Percentiles rank a stretch among this genome's conserved stretches.
Conservation (phyloP, 2,888 invertebrate species). For the Phortica okadai region DNA sequence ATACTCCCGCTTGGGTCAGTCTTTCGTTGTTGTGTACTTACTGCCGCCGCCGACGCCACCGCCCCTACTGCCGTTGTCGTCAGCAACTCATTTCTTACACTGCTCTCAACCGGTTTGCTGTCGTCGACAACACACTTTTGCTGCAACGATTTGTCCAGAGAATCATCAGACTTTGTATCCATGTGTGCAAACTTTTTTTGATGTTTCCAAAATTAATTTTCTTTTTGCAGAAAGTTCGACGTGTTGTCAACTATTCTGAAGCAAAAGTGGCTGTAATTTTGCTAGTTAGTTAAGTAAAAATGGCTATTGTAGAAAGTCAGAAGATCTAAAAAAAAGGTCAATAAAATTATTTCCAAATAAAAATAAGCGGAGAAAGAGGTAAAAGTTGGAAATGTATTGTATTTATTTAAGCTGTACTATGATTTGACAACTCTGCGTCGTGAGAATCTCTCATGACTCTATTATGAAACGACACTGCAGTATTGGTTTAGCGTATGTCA, state of each 20-base stretch:
- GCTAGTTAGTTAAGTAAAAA: too few species aligned
- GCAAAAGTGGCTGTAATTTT: not conserved
- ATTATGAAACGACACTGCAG: too few species aligned
- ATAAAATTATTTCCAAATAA: not conserved
- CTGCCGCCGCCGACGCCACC: not conserved
- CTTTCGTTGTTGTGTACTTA: conserved; percentile 48
- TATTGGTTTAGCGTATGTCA: too few species aligned
- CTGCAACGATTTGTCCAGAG: conserved; percentile 72
- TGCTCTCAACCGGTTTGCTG: conserved; percentile 54
- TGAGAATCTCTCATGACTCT: too few species aligned
- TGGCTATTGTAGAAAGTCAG: too few species aligned
- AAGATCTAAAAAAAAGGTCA: not conserved
- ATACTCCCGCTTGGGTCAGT: conserved; percentile 53
- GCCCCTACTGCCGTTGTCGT: conserved; percentile 32
- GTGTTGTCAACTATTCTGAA: conserved; percentile 12
- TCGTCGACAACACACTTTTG: conserved; percentile 70
- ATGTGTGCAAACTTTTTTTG: conserved; percentile 48
- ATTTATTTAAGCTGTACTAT: too few species aligned
- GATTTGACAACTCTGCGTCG: too few species aligned
- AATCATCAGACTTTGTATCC: conserved; percentile 72
- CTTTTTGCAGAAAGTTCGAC: not conserved
- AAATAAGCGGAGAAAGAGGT: too few species aligned
- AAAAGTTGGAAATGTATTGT: too few species aligned
- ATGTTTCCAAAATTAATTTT: conserved; percentile 5
- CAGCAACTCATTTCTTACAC: not conserved